A percentile compares a stretch with the other conserved stretches of the same genome.
Conservation (phyloP, 2,888 invertebrate species). For the Tetragnatha montana region DNA sequence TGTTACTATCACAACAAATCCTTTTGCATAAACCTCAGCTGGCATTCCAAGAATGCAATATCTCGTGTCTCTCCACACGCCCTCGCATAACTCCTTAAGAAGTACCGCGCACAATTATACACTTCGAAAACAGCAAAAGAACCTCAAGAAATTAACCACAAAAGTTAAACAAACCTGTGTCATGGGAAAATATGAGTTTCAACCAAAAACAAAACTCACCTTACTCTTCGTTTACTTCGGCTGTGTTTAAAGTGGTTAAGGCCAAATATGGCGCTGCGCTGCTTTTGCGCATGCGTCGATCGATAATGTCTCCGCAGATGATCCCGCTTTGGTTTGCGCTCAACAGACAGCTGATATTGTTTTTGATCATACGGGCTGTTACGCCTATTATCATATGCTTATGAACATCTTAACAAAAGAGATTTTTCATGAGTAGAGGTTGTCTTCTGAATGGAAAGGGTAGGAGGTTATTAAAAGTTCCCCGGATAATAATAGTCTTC, state of each 20-base stretch:
- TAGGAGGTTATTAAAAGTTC: neutral
- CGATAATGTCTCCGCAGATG: slow-evolving; percentile 59
- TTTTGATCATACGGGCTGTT: slow-evolving; percentile 44
- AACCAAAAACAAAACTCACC: slow-evolving; percentile 18
- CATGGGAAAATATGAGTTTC: too few relatives aligned
- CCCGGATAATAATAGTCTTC: too few relatives aligned
- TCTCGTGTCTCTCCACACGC: too few relatives aligned
- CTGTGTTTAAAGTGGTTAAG: slow-evolving; percentile 8
- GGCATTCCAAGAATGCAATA: too few relatives aligned
- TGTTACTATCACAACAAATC: too few relatives aligned
- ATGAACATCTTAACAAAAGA: neutral
- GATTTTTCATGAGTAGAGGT: neutral
- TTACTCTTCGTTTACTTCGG: neutral
- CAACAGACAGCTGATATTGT: slow-evolving; percentile 11
- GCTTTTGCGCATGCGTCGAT: slow-evolving; percentile 47
- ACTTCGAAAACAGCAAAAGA: neutral
- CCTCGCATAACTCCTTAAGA: too few relatives aligned
- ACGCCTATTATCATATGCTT: slow-evolving; percentile 23
- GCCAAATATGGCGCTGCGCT: slow-evolving; percentile 52
- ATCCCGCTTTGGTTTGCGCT: neutral
- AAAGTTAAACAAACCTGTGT: neutral
- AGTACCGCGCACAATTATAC: too few relatives aligned
- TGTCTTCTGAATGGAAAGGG: neutral
- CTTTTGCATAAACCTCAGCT: too few relatives aligned
- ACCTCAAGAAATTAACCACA: neutral